These are phyloP conservation scores for Scomber japonicus DNA, from an alignment of 2,113 vertebrate species.

Conservation along the genomic window DNA sequence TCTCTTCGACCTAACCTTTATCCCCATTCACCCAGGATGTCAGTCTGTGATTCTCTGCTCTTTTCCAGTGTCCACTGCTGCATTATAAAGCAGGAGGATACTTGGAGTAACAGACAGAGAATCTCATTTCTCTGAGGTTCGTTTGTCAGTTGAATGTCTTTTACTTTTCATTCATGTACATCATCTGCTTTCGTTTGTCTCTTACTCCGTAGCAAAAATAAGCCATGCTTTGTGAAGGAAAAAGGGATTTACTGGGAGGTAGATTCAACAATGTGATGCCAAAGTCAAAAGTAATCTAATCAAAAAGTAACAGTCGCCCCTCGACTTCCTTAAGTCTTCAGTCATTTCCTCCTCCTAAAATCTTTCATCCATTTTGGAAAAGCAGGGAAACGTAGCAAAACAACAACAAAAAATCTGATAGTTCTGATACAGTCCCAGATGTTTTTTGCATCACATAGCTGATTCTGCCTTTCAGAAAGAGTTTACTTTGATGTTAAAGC, in stretches of 20 bases:
- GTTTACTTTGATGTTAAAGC: slow-evolving; percentile 6
- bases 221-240: slow-evolving; percentile 59
- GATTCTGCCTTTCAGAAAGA: slow-evolving; percentile 38
- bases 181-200: slow-evolving; percentile 30
- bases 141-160: neutral
- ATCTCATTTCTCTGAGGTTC: neutral
- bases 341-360: neutral
- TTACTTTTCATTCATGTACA: neutral
- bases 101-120: slow-evolving; percentile 1
- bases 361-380: neutral
- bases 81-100: slow-evolving; percentile 12
- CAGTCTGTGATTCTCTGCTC: neutral
- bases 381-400: slow-evolving; percentile 35
- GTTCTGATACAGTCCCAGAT: neutral
- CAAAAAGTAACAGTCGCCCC: neutral
- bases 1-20: neutral
- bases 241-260: slow-evolving; percentile 2
- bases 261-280: slow-evolving; percentile 2
- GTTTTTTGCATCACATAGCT: neutral
- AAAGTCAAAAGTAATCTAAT: neutral
- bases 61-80: slow-evolving; percentile 2
- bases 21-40: neutral
- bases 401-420: neutral
- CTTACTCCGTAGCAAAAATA: slow-evolving; percentile 56
- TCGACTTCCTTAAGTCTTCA: neutral